Conservation (phyloP, 1,140 invertebrate genomes). For the Plectus sambesii region DNA sequence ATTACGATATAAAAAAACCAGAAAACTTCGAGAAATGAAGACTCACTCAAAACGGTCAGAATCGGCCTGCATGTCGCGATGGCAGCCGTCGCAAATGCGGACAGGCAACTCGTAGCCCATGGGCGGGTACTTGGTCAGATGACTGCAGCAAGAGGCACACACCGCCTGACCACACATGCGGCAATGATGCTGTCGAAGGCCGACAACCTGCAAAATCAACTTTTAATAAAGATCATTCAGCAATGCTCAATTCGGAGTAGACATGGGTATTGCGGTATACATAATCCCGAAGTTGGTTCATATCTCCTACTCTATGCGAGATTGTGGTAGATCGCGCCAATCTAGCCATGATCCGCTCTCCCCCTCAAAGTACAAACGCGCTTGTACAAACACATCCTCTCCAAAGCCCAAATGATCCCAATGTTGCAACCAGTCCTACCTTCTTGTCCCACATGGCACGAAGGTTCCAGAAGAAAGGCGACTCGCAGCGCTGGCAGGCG, state of each 20-base stretch:
- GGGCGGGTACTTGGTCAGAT: conserved; percentile 71
- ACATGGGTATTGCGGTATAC: too few relatives aligned
- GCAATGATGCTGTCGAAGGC: conserved; percentile 51
- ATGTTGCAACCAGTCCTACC: too few relatives aligned
- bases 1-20: conserved; percentile 8
- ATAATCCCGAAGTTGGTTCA: too few relatives aligned
- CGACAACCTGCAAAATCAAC: conserved; percentile 28
- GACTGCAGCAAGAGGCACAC: conserved; percentile 70
- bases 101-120: conserved; percentile 98
- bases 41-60: conserved; percentile 47
- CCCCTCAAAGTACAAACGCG: too few relatives aligned
- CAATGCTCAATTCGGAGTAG: too few relatives aligned
- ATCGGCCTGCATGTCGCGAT: conserved; percentile 47
- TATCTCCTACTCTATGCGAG: too few relatives aligned
- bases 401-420: too few relatives aligned
- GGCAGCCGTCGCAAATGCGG: conserved; percentile 82
- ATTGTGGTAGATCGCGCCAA: too few relatives aligned
- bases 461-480: conserved; percentile 97
- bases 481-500: conserved; percentile 76
- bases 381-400: too few relatives aligned
- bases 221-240: conserved; percentile 8
- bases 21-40: conserved; percentile 12
- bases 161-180: conserved; percentile 67
- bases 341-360: too few relatives aligned
- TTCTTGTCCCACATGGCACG: conserved; percentile 93